These are phyloP conservation scores for Scomberomorus guttatus DNA, from an alignment of 2,797 vertebrate genomes.

Conservation along the genomic window DNA sequence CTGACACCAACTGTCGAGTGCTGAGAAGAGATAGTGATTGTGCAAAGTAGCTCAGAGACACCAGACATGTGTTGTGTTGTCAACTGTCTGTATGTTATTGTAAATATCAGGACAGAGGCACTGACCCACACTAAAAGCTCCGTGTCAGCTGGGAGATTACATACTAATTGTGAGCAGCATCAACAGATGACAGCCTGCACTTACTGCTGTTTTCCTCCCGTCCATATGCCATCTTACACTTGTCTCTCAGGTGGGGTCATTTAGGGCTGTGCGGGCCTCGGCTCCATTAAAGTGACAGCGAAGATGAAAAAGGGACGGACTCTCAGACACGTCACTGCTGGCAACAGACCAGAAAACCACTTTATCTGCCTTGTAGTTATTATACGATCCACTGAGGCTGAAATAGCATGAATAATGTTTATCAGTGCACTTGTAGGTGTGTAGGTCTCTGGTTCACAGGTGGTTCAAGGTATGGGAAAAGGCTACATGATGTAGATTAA, in stretches of 20 bases:
- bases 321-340: constrained; percentile 61
- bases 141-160: constrained; percentile 56
- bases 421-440: constrained; percentile 35
- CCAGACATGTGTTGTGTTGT: constrained; percentile 47
- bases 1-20: constrained; percentile 62
- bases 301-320: constrained; percentile 71
- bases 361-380: constrained; percentile 68
- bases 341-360: constrained; percentile 76
- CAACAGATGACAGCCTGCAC: constrained; percentile 54
- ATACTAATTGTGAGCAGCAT: constrained; percentile 61
- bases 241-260: constrained; percentile 67
- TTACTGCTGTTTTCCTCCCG: constrained; percentile 49
- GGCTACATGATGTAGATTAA: constrained; percentile 1
- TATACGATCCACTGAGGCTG: constrained; percentile 51
- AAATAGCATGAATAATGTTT: constrained; percentile 60
- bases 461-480: constrained; percentile 2
- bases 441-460: constrained; percentile 21
- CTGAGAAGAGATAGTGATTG: constrained; percentile 63
- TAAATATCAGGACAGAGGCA: constrained; percentile 43
- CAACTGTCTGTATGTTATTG: constrained; percentile 47
- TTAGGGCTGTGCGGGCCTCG: constrained; percentile 27
- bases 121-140: constrained; percentile 55
- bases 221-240: constrained; percentile 44
- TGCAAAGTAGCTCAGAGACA: constrained; percentile 60
- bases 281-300: constrained; percentile 64